Conservation (phyloP, 1,140 invertebrate genomes). For the Diorhabda sublineata region DNA sequence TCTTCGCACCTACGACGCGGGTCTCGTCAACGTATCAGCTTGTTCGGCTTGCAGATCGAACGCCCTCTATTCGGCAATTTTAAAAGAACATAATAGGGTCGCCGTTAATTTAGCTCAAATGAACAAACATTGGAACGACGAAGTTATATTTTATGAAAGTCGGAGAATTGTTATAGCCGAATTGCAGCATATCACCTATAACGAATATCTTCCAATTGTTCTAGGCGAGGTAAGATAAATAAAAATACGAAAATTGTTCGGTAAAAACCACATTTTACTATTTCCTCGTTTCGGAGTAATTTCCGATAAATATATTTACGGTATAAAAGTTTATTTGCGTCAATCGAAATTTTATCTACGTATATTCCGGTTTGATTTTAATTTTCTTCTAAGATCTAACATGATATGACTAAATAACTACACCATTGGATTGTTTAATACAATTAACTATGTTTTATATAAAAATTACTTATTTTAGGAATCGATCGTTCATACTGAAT, state of each 20-base stretch:
- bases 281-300: too few species aligned
- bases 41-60: slow-evolving; percentile 55
- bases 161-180: slow-evolving; percentile 70
- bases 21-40: slow-evolving; percentile 60
- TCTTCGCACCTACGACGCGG: slow-evolving; percentile 69
- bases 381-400: too few species aligned
- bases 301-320: too few species aligned
- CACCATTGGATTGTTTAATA: too few species aligned
- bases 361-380: neutral
- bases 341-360: neutral
- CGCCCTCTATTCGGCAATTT: slow-evolving; percentile 62
- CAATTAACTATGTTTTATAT: too few species aligned
- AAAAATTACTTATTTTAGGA: slow-evolving; percentile 47
- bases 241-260: neutral
- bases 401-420: too few species aligned
- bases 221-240: slow-evolving; percentile 58
- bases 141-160: slow-evolving; percentile 74
- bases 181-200: slow-evolving; percentile 83
- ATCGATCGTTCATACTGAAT: slow-evolving; percentile 59
- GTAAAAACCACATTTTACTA: too few species aligned
- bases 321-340: too few species aligned
- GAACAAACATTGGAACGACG: slow-evolving; percentile 84
- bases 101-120: slow-evolving; percentile 65
- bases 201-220: slow-evolving; percentile 78
- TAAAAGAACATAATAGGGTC: slow-evolving; percentile 80